Percentiles rank a stretch among this genome's conserved stretches.
phyloP scores from a whole-genome alignment of 1,140 invertebrate species.

The Vanessa tameamea region DNA sequence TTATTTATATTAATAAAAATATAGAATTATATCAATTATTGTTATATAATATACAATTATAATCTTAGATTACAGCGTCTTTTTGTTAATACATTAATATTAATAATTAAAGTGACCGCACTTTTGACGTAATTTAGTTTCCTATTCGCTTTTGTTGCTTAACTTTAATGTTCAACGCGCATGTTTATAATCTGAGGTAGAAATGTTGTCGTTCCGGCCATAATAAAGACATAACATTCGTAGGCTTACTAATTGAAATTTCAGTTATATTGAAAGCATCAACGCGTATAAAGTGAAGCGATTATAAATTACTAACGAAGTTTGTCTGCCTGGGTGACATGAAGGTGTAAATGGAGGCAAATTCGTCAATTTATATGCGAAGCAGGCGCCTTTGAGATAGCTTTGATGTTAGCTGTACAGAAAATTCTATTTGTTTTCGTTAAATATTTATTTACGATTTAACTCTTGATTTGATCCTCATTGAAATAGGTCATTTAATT shows the following conservation, averaged over 20 bases:
- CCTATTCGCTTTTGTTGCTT: too few species aligned
- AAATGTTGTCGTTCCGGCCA: neutral
- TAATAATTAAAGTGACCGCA: too few species aligned
- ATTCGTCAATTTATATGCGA: slow-evolving; percentile 80
- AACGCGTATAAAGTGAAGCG: slow-evolving; percentile 62
- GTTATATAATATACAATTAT: too few species aligned
- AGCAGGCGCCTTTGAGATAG: slow-evolving; percentile 73
- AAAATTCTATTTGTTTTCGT: slow-evolving; percentile 63
- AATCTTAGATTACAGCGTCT: too few species aligned
- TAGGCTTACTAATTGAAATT: slow-evolving; percentile 18
- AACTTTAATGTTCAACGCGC: too few species aligned
- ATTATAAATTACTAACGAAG: slow-evolving; percentile 74
- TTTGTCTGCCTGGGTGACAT: slow-evolving; percentile 59
- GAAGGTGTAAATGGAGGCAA: slow-evolving; percentile 77
- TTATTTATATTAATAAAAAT: too few species aligned
- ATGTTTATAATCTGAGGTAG: too few species aligned
- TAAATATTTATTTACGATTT: slow-evolving; percentile 28
- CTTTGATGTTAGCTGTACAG: slow-evolving; percentile 55
- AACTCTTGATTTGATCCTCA: slow-evolving; percentile 14
- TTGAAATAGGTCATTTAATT: neutral
- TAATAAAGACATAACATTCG: slow-evolving; percentile 2
- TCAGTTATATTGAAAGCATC: slow-evolving; percentile 46
- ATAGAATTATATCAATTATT: too few species aligned
- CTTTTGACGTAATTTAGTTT: too few species aligned
- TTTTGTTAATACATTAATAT: too few species aligned